Base-by-base conservation (phyloP, 1,140 invertebrate species). In the Lordiphosa mommai region DNA sequence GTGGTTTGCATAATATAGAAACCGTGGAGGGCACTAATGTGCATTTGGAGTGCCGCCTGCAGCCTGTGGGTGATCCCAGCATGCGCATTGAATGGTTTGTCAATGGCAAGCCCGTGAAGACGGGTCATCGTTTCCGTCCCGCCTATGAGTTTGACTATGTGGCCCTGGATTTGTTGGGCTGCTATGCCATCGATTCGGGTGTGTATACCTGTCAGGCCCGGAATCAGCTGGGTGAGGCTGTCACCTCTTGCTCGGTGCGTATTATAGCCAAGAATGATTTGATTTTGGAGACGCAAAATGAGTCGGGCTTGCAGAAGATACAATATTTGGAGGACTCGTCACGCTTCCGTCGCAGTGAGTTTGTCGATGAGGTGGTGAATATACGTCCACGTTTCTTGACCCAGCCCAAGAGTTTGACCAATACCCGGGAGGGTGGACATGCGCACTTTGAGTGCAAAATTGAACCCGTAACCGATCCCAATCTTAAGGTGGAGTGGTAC, bases 101-200 rank as follows among this genome's bases (percentile, higher is more conserved):
- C 14, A 98, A 99, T 90, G 97, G 97, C 36, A 91, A 93, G 67
- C 95, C 94, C 12, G 93, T 96, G 3, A 95, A 94, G 88, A 95
- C 93, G 30, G 97, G 97, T 9, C 97, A 98, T 88, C 93, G 98
- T 57, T 99, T 99, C 91, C 93, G 96, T 89, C 97, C 97, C 38
- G 95, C 96, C 2, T 96, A 98, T 89, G 98, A 99, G 90, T 99
- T 99, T 89, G 98, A 99, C 87, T 98, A 98, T 87, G 97, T 99
- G 4, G 96, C 97, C 29, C 90, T 99, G 17, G 98, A 99, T 89
- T 93, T 99, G 23, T 90, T 99, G 1, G 97, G 96, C 70, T 97
- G 98, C 3, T 99, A 99, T 87, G 96, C 97, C 29, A 96, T 97
- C 86, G 98, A 99, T 89, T 97, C 96, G 14, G 98, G 98, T 10